Evolutionary conservation across 2,888 invertebrate genomes (phyloP).

Genomic region (Drepana falcataria): DNA sequence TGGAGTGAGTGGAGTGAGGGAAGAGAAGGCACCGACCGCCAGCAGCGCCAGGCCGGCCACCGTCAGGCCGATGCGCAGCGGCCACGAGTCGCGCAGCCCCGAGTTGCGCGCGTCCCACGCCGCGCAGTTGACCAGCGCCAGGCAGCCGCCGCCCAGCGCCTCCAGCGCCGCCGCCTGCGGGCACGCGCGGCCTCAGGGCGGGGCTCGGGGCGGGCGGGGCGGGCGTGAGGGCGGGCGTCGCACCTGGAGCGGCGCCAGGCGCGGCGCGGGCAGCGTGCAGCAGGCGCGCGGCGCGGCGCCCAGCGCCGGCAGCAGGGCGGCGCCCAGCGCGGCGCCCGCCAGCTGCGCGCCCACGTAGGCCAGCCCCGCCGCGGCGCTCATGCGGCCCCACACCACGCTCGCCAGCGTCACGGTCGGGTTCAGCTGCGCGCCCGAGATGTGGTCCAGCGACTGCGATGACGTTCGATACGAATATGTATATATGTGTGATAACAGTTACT

Average conservation of each 20-base stretch:
- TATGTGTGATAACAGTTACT: too few species aligned
- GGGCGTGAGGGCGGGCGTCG: too few species aligned
- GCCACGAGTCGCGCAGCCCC: conserved; percentile 80
- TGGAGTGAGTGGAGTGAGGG: not conserved
- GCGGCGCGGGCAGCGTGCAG: conserved; percentile 57
- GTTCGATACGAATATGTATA: too few species aligned
- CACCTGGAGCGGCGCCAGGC: conserved; percentile 36
- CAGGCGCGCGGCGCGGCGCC: conserved; percentile 29
- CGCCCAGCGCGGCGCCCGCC: conserved; percentile 83
- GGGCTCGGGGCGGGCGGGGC: too few species aligned
- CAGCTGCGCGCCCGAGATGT: conserved; percentile 86
- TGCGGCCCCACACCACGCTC: conserved; percentile 75
- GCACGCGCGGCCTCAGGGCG: conserved; percentile 4
- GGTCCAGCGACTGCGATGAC: conserved; percentile 83
- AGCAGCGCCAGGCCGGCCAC: conserved; percentile 81
- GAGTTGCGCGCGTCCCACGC: conserved; percentile 84
- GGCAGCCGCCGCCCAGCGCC: conserved; percentile 78
- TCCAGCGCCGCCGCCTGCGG: conserved; percentile 80
- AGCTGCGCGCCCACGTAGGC: conserved; percentile 80
- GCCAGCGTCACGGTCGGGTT: conserved; percentile 87
- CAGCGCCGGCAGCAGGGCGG: conserved; percentile 70
- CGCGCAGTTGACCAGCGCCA: conserved; percentile 83
- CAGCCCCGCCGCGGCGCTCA: conserved; percentile 68
- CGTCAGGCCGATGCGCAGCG: conserved; percentile 82
- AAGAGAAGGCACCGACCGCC: conserved; percentile 69